Evolutionary conservation across 2,888 invertebrate species (phyloP), one percentile per base, ranked within the genome.

Genomic region (Lottia gigantea): DNA sequence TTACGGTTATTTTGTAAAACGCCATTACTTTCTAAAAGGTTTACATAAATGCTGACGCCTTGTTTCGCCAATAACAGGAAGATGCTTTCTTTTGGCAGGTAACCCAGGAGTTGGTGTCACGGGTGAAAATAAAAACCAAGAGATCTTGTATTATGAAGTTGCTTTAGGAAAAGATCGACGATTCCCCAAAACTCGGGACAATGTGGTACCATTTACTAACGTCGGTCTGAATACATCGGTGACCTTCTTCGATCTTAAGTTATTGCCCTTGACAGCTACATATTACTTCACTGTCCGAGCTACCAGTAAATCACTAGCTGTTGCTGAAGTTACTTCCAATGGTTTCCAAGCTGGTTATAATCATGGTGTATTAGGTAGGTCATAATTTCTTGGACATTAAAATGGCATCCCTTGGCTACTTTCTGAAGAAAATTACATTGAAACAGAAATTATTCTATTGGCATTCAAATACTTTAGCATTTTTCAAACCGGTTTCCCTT

Each of bases 251-350:
- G 74, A 79, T 66, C 72, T 83, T 40, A 69, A 76, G 1, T 16
- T 45, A 19, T 71, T 83, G 26, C 71, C 80, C 0, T 67, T 72
- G 11, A 68, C 64, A 11, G 77, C 76, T 25, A 66, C 74, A 1
- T 83, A 83, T 69, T 83, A 81, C 70, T 76, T 79, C 47, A 82
- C 83, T 46, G 83, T 83, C 12, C 72, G 73, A 23, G 82, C 80
- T 46, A 72, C 78, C 68, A 80, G 80, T 62, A 62, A 67, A 15
- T 74, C 79, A 0, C 74, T 71, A 46, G 71, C 83, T 7, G 71
- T 71, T 62, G 73, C 78, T 3, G 73, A 74, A 15, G 76, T 79
- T 7, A 81, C 78, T 16, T 80, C 81, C 0, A 83, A 83, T 73
- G 78, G 79, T 6, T 78, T 83, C 63, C 73, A 72, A 65, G 79